Conservation (phyloP, 2,888 invertebrate species). For the Orthonevra nobilis region DNA sequence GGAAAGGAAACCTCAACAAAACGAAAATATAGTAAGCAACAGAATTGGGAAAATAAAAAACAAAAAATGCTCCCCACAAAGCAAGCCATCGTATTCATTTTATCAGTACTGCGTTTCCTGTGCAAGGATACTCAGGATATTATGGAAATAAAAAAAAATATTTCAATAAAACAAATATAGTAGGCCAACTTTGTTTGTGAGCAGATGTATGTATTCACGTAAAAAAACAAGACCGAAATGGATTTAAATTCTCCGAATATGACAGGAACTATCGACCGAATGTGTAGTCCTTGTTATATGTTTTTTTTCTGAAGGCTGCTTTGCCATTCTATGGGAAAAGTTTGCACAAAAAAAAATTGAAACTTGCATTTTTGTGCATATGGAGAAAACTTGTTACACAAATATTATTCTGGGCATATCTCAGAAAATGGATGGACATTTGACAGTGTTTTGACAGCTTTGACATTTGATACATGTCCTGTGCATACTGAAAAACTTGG, state of each 20-base stretch:
- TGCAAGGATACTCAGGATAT: background rate
- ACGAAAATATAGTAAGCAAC: conserved; percentile 3
- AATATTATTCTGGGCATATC: too few relatives aligned
- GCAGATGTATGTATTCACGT: background rate
- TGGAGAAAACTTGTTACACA: too few relatives aligned
- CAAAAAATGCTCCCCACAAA: background rate
- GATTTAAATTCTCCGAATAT: conserved; percentile 35
- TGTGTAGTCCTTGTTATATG: conserved; percentile 7
- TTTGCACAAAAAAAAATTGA: background rate
- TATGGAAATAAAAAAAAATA: background rate
- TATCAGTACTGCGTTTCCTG: background rate
- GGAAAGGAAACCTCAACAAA: background rate
- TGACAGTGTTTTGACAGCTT: too few relatives aligned
- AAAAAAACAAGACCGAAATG: background rate
- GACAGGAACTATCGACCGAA: conserved; percentile 32
- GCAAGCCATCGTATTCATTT: background rate
- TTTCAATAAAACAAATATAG: conserved; percentile 3
- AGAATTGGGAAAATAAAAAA: conserved; percentile 20
- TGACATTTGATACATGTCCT: too few relatives aligned
- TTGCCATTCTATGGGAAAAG: conserved; percentile 33
- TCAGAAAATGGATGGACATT: too few relatives aligned
- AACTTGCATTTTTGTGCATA: too few relatives aligned
- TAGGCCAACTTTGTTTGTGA: conserved; percentile 18
- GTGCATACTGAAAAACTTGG: too few relatives aligned
- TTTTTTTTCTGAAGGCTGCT: conserved; percentile 36